Evolutionary conservation across 2,113 vertebrate genomes (phyloP).

Genomic region (Halcyon senegalensis): DNA sequence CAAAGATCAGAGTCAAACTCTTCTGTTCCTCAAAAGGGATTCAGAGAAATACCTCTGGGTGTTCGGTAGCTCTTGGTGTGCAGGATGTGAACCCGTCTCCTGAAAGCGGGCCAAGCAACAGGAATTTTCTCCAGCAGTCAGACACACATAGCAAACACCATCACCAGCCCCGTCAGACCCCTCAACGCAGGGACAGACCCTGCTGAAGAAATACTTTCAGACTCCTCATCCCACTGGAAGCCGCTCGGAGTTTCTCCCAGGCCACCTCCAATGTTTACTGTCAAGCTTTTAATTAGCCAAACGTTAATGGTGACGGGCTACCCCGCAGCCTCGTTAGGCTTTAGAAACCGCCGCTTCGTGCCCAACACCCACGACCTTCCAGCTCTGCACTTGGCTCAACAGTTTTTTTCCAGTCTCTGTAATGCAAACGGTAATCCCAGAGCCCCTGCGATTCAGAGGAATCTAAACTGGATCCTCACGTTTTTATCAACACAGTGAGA

Average conservation of each 20-base stretch:
- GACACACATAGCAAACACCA: not conserved
- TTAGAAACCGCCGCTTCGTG: not conserved
- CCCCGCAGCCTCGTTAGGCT: not conserved
- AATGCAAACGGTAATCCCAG: accelerated
- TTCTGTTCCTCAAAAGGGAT: not conserved
- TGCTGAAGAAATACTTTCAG: not conserved
- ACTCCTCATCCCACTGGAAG: not conserved
- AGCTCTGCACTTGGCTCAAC: not conserved
- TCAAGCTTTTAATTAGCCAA: not conserved
- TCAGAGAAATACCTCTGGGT: not conserved
- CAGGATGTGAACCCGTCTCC: not conserved
- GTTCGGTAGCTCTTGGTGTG: not conserved
- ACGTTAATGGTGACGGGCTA: not conserved
- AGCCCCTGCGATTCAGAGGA: not conserved
- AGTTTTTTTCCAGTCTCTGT: not conserved
- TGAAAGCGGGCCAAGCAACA: not conserved
- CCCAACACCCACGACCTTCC: not conserved
- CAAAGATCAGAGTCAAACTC: not conserved
- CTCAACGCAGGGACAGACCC: not conserved
- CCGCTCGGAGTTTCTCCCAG: not conserved
- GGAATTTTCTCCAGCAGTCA: not conserved
- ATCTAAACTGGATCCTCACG: not conserved
- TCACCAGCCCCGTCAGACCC: accelerated
- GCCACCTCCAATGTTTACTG: not conserved
- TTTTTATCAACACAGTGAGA: not conserved